phyloP scores from a whole-genome alignment of 2,113 vertebrate species.

The Dendrocopos noguchii region DNA sequence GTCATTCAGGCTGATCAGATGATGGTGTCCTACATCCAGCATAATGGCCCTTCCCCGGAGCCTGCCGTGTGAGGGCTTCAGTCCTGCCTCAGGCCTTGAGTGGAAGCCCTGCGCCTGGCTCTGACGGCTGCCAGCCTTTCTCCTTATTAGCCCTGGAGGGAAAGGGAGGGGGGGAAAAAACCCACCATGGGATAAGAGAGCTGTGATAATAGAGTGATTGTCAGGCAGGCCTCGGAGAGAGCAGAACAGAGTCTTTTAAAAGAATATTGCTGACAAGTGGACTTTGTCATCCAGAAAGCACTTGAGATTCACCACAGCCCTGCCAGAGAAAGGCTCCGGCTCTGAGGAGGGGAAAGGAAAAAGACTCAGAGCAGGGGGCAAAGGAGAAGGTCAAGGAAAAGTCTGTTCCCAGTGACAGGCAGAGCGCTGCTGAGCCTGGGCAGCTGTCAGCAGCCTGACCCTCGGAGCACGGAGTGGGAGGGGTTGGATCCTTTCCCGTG shows the following conservation, averaged over 20 bases:
- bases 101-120: neutral
- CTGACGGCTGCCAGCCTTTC: constrained; percentile 11
- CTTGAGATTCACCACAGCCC: constrained; percentile 31
- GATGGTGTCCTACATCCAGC: neutral
- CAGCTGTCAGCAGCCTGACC: neutral
- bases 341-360: neutral
- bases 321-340: neutral
- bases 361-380: neutral
- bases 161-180: neutral
- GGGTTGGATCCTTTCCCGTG: neutral
- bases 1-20: constrained; percentile 16
- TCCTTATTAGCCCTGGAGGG: constrained; percentile 37
- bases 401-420: constrained; percentile 40
- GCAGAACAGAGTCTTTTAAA: constrained; percentile 26
- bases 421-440: neutral
- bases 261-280: constrained; percentile 61
- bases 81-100: neutral
- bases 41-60: constrained; percentile 11
- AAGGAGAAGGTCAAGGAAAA: constrained; percentile 46
- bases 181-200: neutral
- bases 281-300: constrained; percentile 54
- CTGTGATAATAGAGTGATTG: constrained; percentile 68
- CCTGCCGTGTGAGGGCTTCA: neutral
- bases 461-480: neutral
- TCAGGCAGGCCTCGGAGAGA: constrained; percentile 4